Conservation (phyloP, 2,888 invertebrate species). For the Saturnia pavonia region DNA sequence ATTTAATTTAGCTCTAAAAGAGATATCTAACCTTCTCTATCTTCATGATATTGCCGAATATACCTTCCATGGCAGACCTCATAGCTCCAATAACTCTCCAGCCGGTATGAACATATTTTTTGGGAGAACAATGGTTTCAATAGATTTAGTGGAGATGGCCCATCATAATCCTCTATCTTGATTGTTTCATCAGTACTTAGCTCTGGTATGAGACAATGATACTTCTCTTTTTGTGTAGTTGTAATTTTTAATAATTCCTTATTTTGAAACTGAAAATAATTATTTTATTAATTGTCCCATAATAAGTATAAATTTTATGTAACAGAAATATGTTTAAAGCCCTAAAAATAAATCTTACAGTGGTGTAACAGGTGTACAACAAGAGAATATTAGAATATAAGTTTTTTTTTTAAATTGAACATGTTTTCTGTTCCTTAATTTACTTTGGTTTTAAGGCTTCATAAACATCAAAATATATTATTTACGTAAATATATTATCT, state of each 20-base stretch:
- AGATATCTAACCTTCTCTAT: slow-evolving; percentile 85
- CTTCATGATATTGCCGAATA: slow-evolving; percentile 97
- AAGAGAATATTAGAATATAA: too few relatives aligned
- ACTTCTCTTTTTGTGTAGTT: slow-evolving; percentile 90
- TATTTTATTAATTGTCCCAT: background rate
- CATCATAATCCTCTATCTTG: slow-evolving; percentile 84
- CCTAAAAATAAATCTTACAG: background rate
- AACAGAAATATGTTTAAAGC: background rate
- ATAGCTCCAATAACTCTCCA: slow-evolving; percentile 97
- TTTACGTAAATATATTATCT: too few relatives aligned
- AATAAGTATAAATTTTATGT: slow-evolving; percentile 8
- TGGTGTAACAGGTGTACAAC: background rate
- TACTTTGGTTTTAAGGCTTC: background rate
- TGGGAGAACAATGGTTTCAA: slow-evolving; percentile 89
- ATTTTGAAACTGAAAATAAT: slow-evolving; percentile 42
- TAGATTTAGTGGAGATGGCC: slow-evolving; percentile 89
- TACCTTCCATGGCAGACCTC: slow-evolving; percentile 96
- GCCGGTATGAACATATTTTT: slow-evolving; percentile 91
- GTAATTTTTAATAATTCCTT: slow-evolving; percentile 85
- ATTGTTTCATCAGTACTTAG: slow-evolving; percentile 77
- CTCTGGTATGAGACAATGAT: slow-evolving; percentile 90
- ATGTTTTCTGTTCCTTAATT: background rate
- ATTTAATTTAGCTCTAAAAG: background rate
- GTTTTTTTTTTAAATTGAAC: too few relatives aligned
- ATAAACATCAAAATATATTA: background rate